A percentile compares a stretch with the other conserved stretches of the same genome.
These are phyloP conservation scores for Diploptera punctata DNA, from an alignment of 2,888 invertebrate genomes.

Conservation along the genomic window DNA sequence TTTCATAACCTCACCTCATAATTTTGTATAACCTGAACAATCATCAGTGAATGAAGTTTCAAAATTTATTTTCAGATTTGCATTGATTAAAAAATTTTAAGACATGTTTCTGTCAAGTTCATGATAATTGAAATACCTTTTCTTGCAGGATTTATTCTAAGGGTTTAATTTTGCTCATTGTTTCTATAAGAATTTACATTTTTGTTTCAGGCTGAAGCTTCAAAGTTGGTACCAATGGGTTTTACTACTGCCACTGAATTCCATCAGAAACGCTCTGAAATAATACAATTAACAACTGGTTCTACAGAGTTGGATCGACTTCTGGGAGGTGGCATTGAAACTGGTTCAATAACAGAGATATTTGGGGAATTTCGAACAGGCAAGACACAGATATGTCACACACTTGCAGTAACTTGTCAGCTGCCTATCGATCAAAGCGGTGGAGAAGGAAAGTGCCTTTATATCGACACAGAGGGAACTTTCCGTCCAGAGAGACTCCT, in stretches of 20 bases:
- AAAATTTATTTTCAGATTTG: too few species aligned
- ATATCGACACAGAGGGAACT: constrained; percentile 98
- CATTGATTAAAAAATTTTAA: too few species aligned
- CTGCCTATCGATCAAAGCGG: constrained; percentile 97
- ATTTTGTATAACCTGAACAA: too few species aligned
- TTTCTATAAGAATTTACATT: neutral
- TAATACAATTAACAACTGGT: constrained; percentile 94
- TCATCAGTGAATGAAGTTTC: too few species aligned
- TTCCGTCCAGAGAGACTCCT: constrained; percentile 95
- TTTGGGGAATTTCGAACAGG: constrained; percentile 99
- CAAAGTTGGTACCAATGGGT: constrained; percentile 95
- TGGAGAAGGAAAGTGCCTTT: constrained; percentile 98
- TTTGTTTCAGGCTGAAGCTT: constrained; percentile 71
- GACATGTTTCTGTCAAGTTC: too few species aligned
- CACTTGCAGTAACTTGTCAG: constrained; percentile 97
- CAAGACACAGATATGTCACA: constrained; percentile 97
- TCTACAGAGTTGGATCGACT: constrained; percentile 93
- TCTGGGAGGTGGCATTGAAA: constrained; percentile 95
- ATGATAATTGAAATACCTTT: too few species aligned
- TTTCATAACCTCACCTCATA: too few species aligned
- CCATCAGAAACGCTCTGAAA: constrained; percentile 93
- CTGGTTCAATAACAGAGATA: constrained; percentile 97
- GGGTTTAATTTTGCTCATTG: neutral
- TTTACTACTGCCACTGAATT: constrained; percentile 98
- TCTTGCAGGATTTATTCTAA: too few species aligned